Percentiles rank a stretch among this genome's conserved stretches.
Conservation (phyloP, 2,797 vertebrate species). For the Parotocinclus haroldoi region DNA sequence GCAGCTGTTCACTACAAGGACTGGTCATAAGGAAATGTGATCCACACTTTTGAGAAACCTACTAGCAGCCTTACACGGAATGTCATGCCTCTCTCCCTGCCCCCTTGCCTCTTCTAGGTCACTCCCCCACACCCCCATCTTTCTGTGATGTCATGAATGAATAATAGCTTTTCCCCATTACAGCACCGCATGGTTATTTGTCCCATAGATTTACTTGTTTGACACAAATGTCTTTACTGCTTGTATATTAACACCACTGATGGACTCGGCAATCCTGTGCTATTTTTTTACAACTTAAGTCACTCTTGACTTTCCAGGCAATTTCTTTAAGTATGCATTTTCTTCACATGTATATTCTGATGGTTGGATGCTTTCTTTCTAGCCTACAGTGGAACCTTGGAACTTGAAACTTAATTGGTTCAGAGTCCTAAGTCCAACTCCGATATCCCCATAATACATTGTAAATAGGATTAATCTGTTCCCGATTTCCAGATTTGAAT, state of each 20-base stretch:
- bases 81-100: constrained; percentile 8
- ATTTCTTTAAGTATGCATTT: constrained; percentile 2
- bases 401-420: too few relatives aligned
- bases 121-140: neutral
- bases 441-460: too few relatives aligned
- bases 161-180: constrained; percentile 3
- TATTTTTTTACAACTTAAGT: constrained; percentile 20
- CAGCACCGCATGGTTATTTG: constrained; percentile 4
- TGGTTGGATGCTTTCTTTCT: neutral
- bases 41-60: constrained; percentile 33
- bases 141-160: constrained; percentile 22
- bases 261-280: constrained; percentile 16
- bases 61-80: constrained; percentile 32
- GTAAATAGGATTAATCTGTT: too few relatives aligned
- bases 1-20: constrained; percentile 16
- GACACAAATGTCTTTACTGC: constrained; percentile 4
- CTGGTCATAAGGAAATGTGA: constrained; percentile 33
- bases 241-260: constrained; percentile 21
- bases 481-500: too few relatives aligned
- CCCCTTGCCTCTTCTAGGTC: neutral
- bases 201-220: constrained; percentile 11
- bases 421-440: too few relatives aligned
- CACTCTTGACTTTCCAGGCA: constrained; percentile 3
- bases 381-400: too few relatives aligned
- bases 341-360: neutral